phyloP scores from a whole-genome alignment of 1,140 invertebrate genomes.

The Matsumurasca onukii region DNA sequence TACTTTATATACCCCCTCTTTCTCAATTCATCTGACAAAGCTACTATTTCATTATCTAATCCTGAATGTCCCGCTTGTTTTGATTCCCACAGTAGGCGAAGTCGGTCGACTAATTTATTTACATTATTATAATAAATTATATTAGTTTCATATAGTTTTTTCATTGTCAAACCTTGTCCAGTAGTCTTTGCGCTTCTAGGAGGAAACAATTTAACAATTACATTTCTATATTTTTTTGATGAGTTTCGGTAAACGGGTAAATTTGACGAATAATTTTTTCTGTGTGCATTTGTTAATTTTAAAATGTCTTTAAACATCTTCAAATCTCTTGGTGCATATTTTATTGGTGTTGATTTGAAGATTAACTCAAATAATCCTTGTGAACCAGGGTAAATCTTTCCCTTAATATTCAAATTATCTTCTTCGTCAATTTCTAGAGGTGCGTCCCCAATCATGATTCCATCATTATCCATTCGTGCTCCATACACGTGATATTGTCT shows the following conservation, averaged over 20 bases:
- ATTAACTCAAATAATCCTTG: constrained; percentile 10
- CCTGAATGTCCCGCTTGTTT: constrained; percentile 8
- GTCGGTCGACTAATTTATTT: not conserved
- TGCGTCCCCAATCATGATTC: not conserved
- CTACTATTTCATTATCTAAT: not conserved
- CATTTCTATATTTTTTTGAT: constrained; percentile 3
- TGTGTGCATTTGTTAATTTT: not conserved
- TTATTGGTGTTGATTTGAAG: not conserved
- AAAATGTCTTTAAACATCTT: not conserved
- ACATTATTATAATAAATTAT: constrained; percentile 5
- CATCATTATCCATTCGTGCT: not conserved
- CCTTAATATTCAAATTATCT: not conserved
- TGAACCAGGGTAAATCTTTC: not conserved
- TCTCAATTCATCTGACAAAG: not conserved
- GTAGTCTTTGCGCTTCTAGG: not conserved
- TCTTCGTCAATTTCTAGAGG: not conserved
- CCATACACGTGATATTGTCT: constrained; percentile 18
- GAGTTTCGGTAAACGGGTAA: not conserved
- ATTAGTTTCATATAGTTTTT: not conserved
- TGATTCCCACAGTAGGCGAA: not conserved
- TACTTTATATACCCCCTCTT: too few relatives aligned
- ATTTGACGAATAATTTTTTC: not conserved
- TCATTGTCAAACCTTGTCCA: not conserved
- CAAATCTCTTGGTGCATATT: not conserved
- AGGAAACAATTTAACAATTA: constrained; percentile 6